Evolutionary conservation across 2,797 vertebrate species (phyloP).

Genomic region (Chelonia mydas): DNA sequence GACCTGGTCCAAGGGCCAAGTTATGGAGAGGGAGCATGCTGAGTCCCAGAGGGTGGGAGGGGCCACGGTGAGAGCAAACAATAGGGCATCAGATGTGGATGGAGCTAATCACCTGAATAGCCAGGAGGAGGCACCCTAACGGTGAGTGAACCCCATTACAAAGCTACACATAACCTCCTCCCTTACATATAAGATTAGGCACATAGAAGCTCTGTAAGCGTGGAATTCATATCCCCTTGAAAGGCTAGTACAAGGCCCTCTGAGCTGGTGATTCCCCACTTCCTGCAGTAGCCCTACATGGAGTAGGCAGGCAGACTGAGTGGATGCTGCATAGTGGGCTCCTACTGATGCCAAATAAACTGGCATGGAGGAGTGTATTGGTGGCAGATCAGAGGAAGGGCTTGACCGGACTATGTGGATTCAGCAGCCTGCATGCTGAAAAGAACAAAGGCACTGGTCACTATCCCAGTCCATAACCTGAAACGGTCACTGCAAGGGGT

Average conservation of each 20-base stretch:
- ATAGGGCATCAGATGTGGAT: background rate
- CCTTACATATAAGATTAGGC: background rate
- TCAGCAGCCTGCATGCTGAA: background rate
- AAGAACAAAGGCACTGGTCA: background rate
- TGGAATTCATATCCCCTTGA: background rate
- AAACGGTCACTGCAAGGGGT: background rate
- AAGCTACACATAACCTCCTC: background rate
- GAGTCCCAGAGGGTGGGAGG: background rate
- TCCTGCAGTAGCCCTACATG: background rate
- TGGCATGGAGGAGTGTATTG: background rate
- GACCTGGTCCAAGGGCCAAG: no score
- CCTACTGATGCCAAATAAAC: background rate
- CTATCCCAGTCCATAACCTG: background rate
- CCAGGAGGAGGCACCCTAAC: background rate
- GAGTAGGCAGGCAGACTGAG: background rate
- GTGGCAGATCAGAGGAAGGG: background rate
- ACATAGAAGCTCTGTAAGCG: background rate
- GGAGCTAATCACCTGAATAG: background rate
- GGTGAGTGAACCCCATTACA: background rate
- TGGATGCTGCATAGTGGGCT: background rate
- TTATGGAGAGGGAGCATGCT: background rate
- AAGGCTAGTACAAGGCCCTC: background rate
- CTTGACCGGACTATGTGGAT: background rate
- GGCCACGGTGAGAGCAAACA: background rate
- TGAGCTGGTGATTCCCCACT: background rate